Evolutionary conservation across 2,113 vertebrate genomes (phyloP).

Genomic region (Leptobrachium ailaonicum): DNA sequence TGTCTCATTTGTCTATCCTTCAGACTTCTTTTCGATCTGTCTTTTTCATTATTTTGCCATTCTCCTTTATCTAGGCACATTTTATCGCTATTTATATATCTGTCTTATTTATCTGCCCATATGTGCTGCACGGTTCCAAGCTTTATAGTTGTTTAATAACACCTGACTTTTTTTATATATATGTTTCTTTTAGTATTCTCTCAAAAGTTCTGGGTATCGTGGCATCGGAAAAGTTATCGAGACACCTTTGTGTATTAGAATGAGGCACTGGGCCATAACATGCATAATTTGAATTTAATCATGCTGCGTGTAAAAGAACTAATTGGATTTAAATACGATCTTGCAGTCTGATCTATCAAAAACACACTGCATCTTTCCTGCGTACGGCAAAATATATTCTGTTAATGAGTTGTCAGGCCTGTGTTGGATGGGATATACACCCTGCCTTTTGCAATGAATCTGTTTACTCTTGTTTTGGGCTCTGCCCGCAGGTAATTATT

Average conservation of each 20-base stretch:
- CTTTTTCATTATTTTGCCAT: too few relatives aligned
- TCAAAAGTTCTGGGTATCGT: conserved; percentile 1
- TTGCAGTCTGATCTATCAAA: conserved; percentile 15
- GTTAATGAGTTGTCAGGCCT: conserved; percentile 71
- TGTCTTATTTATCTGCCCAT: background rate
- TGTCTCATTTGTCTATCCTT: background rate
- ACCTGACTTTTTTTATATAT: background rate
- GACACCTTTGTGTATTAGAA: background rate
- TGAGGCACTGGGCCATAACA: conserved; percentile 15
- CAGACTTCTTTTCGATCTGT: too few relatives aligned
- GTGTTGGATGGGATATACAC: conserved; percentile 72
- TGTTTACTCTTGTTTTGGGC: conserved; percentile 66
- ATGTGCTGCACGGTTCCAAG: background rate
- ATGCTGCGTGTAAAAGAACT: conserved; percentile 18
- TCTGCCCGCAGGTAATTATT: conserved; percentile 77
- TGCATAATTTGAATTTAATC: conserved; percentile 23
- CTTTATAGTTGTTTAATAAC: background rate
- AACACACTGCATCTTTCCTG: conserved; percentile 51
- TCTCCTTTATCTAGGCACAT: background rate
- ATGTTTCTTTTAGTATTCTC: background rate
- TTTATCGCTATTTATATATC: background rate
- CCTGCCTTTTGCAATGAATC: conserved; percentile 73
- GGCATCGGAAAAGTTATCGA: background rate
- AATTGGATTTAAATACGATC: conserved; percentile 51
- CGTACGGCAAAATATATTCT: conserved; percentile 67